A percentile compares a stretch with the other conserved stretches of the same genome.
Evolutionary conservation across 2,888 invertebrate species (phyloP).

Genomic region (Cynaeus angustus): DNA sequence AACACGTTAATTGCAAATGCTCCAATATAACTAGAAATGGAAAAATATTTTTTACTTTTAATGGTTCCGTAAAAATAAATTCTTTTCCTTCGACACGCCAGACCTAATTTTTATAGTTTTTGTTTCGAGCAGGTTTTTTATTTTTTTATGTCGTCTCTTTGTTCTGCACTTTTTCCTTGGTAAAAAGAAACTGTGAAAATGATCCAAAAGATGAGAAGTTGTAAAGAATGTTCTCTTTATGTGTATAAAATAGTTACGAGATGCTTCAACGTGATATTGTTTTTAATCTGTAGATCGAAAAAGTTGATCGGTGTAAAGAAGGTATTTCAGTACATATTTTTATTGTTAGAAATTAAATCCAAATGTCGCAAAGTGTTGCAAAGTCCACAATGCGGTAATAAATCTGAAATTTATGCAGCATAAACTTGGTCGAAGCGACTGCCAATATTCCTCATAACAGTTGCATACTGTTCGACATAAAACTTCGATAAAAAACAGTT

Average conservation of each 20-base stretch:
- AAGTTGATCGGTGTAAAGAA: no score
- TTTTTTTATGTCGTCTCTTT: no score
- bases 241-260: no score
- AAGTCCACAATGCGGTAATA: constrained; percentile 5
- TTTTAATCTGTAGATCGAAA: no score
- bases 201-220: no score
- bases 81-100: neutral
- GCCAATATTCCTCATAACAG: constrained; percentile 33
- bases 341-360: constrained; percentile 1
- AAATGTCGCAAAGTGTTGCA: constrained; percentile 18
- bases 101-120: no score
- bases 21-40: constrained; percentile 23
- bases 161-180: no score
- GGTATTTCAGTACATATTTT: neutral
- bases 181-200: no score
- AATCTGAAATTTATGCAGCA: constrained; percentile 37
- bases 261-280: no score
- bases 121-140: no score
- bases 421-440: constrained; percentile 13
- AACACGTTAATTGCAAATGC: constrained; percentile 41
- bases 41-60: constrained; percentile 33
- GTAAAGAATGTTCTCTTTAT: no score
- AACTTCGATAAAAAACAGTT: constrained; percentile 51
- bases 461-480: constrained; percentile 39
- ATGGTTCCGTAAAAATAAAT: neutral